Evolutionary conservation across 2,888 invertebrate species (phyloP).

Genomic region (Plebejus anna): DNA sequence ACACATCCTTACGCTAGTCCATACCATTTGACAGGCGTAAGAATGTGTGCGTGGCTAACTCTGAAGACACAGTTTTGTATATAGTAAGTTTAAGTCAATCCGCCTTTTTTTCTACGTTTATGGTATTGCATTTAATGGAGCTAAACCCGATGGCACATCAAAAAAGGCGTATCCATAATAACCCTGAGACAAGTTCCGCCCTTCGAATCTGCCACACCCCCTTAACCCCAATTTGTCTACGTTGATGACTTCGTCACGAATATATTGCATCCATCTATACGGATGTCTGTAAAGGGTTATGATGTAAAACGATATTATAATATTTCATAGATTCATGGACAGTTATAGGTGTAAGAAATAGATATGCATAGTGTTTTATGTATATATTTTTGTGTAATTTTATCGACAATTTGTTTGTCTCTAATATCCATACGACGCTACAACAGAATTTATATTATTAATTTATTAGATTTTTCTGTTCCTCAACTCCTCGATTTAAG

Average conservation of each 20-base stretch:
- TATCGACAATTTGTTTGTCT: no score
- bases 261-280: slow-evolving; percentile 11
- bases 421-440: no score
- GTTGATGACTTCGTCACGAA: slow-evolving; percentile 19
- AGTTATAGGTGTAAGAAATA: neutral
- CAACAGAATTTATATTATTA: no score
- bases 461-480: no score
- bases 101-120: no score
- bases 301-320: neutral
- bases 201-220: slow-evolving; percentile 13
- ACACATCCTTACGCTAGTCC: no score
- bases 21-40: no score
- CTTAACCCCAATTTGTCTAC: slow-evolving; percentile 11
- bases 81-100: no score
- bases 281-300: neutral
- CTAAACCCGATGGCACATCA: neutral
- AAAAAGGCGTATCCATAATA: slow-evolving; percentile 8
- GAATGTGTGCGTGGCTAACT: no score
- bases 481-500: no score
- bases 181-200: slow-evolving; percentile 18
- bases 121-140: neutral
- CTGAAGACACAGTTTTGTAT: no score
- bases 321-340: neutral
- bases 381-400: no score
- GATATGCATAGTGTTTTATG: neutral